A percentile compares a stretch with the other conserved stretches of the same genome.
Evolutionary conservation across 92 coral and sea anemone genomes (phyloP).

Genomic region (Desmophyllum pertusum): DNA sequence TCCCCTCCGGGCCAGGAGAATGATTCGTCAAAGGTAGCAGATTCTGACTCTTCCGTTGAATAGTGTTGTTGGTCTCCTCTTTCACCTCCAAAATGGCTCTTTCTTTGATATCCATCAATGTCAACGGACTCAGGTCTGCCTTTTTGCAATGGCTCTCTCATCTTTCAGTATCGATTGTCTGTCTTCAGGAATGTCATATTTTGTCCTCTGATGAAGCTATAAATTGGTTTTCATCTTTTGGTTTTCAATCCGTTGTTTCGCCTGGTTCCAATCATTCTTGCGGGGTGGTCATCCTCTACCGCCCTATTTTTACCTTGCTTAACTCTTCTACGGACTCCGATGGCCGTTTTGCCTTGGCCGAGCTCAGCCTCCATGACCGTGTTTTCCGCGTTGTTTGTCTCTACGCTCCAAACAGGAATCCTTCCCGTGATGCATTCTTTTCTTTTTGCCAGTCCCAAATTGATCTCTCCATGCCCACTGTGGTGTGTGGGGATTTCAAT

Average conservation of each 20-base stretch:
- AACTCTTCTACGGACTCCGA: not conserved
- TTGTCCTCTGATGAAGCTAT: not conserved
- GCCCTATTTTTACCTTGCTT: not conserved
- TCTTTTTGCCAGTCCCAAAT: not conserved
- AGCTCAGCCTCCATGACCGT: not conserved
- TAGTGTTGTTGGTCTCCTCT: too few species aligned
- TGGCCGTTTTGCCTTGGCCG: not conserved
- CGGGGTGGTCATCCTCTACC: constrained; percentile 33
- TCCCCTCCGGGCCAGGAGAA: too few species aligned
- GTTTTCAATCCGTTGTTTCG: not conserved
- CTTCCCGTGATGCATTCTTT: not conserved
- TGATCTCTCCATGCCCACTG: not conserved
- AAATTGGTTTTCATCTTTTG: constrained; percentile 34
- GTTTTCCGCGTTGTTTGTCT: not conserved
- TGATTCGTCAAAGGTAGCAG: too few species aligned
- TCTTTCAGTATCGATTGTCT: constrained; percentile 4
- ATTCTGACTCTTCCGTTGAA: too few species aligned
- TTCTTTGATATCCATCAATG: too few species aligned
- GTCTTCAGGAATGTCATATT: constrained; percentile 42
- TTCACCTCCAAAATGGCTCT: too few species aligned
- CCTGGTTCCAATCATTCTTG: constrained; percentile 1
- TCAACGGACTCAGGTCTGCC: constrained; percentile 20
- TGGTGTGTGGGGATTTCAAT: constrained; percentile 14
- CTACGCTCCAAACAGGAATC: constrained; percentile 5
- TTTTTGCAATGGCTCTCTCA: constrained; percentile 29